Base-by-base conservation (phyloP, 1,140 invertebrate genomes). In the Leptonema lineaticorne region DNA sequence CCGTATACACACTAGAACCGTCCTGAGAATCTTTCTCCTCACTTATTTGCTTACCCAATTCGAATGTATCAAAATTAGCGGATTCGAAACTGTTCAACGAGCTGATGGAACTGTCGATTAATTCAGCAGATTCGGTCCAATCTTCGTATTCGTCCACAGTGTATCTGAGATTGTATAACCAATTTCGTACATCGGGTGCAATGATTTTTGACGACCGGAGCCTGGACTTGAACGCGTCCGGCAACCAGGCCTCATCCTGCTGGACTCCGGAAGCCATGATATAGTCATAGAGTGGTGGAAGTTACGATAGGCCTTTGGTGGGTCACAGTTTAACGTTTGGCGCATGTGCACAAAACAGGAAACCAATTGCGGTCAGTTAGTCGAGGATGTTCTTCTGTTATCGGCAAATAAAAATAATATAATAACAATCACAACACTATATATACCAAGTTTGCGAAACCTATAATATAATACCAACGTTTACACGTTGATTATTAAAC, bases 161-260 rank as follows among this genome's bases (percentile, higher is more conserved):
- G 14, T 69, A 75, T 11, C 81, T 77, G 28, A 83, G 74, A 6
- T 70, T 67, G 8, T 73, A 70, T 11, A 83, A 75, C 81, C 81
- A 83, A 37, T 75, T 75, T 72, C 79, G 72, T 5, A 81, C 75
- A 24, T 79, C 76, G 59, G 76, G 73, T 57, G 78, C 74, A n/a
- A n/a, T n/a, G n/a, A n/a, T n/a, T n/a, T n/a, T 66, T 74, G 75
- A 74, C 77, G 75, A 16, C 76, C 76, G 68, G 76, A 76, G 77
- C 72, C 73, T 75, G 16, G 58, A 67, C 60, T 48, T 64, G 28
- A 69, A 63, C 7, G 64, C 71, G 71, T 63, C 59, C 65, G 81
- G 79, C 76, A 81, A 76, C 80, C 81, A 82, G 80, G 80, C 80
- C 76, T 79, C 76, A 73, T 81, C 78, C 74, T 76, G 77, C 76